Evolutionary conservation across 1,140 invertebrate genomes (phyloP).

Genomic region (Heliconius hermathena): DNA sequence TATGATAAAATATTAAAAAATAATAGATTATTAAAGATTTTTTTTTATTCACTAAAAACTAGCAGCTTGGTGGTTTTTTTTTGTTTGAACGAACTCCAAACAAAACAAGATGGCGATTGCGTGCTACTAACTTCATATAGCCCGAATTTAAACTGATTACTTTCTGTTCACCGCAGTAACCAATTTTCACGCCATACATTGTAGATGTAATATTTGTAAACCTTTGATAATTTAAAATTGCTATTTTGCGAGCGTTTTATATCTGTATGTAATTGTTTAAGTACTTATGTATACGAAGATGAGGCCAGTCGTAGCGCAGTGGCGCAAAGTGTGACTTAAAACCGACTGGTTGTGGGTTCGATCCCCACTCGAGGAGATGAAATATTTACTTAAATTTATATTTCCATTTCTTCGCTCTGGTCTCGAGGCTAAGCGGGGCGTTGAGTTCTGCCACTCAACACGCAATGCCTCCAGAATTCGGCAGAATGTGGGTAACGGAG

Average conservation of each 20-base stretch:
- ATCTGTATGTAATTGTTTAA: background rate
- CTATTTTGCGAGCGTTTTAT: background rate
- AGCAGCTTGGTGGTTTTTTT: background rate
- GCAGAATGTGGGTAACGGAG: too few relatives aligned
- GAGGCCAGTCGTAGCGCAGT: too few relatives aligned
- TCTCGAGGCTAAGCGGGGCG: too few relatives aligned
- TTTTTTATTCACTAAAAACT: background rate
- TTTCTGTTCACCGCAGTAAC: constrained; percentile 10
- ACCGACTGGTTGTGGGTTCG: too few relatives aligned
- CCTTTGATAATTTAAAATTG: constrained; percentile 11
- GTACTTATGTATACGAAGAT: background rate
- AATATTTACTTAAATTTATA: too few relatives aligned
- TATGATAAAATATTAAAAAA: too few relatives aligned
- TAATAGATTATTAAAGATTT: background rate
- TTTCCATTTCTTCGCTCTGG: too few relatives aligned
- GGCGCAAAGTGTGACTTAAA: too few relatives aligned
- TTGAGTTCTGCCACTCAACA: too few relatives aligned
- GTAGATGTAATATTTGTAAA: constrained; percentile 11
- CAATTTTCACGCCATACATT: constrained; percentile 12
- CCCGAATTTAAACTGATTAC: constrained; percentile 10
- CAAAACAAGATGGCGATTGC: constrained; percentile 13
- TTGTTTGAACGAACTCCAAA: constrained; percentile 1
- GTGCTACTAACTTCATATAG: constrained; percentile 10
- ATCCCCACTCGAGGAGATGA: too few relatives aligned
- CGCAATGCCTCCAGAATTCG: too few relatives aligned